These are phyloP conservation scores for Hippolais icterina DNA, from an alignment of 2,113 vertebrate genomes.

Conservation along the genomic window DNA sequence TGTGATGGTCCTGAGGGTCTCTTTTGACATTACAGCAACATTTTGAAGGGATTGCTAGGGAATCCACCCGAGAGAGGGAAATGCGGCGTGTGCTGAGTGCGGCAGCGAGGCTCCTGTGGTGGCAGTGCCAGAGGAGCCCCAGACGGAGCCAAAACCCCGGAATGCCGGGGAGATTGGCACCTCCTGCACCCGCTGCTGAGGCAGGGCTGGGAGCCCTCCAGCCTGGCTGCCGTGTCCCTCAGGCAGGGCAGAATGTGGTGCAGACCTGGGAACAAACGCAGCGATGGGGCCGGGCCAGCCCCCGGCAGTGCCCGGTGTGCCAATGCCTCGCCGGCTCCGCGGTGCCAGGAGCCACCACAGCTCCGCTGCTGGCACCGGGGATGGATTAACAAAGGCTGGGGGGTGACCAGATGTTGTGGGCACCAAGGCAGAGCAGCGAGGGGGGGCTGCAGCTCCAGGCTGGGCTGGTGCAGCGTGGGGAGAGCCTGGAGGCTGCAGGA, in stretches of 20 bases:
- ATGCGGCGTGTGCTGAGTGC: neutral
- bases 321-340: neutral
- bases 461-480: neutral
- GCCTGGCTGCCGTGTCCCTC: fast-evolving
- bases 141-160: neutral
- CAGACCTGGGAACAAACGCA: neutral
- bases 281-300: too few species aligned
- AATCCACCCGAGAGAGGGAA: neutral
- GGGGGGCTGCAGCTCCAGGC: neutral
- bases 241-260: fast-evolving
- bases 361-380: neutral
- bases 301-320: too few species aligned
- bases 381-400: neutral
- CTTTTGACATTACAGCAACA: neutral
- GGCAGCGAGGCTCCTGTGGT: neutral
- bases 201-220: neutral
- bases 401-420: slow-evolving; percentile 42
- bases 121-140: neutral
- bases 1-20: neutral
- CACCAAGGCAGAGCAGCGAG: neutral
- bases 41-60: neutral
- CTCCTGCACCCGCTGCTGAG: too few species aligned
- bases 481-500: neutral
- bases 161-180: neutral
- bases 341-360: neutral